Evolutionary conservation across 2,888 invertebrate species (phyloP), one percentile per base, ranked within the genome.

Genomic region (Drosophila picticornis): DNA sequence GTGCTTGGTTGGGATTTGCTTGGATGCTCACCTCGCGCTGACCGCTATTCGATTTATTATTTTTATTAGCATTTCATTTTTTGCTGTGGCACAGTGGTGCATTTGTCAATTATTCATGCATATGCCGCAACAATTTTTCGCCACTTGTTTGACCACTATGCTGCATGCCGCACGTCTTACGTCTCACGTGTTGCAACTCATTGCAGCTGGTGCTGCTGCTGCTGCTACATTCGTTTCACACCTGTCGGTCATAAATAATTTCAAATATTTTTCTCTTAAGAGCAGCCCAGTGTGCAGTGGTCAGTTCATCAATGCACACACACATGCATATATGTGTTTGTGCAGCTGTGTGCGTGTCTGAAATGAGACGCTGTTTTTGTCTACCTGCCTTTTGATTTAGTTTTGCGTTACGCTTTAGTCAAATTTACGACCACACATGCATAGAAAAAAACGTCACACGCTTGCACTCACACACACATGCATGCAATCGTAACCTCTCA

Each of bases 41-140:
- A 80, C 77, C 84, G 82, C 83, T 76, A 77, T 90, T 88, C 85
- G 85, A 85, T 83, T 82, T 82, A 85, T 88, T 88, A 88, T 83
- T 75, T 75, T 85, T 88, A 90, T 87, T 90, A 83, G 77, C 80
- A 84, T 83, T 83, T 34, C 5, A 34, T 34, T 85, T 85, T 80
- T 50, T 68, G 71, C 55, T n/a, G 29, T 13, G 79, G 81, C 61
- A 85, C 90, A 81, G 76, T 84, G 84, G 86, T 53, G 27, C 66
- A 52, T 60, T 29, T 31, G 13, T 16, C 11, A 66, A 46, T 57
- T 64, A 43, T 29, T 36, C 36, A 19, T 34, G 32, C 10, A 29
- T 25, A 46, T 46, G 29, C 38, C 16, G 22, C 19, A 31, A 56
- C 57, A 40, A 46, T 36, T 56, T 36, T 38, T 46, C 11, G 7